Evolutionary conservation across 2,888 invertebrate genomes (phyloP).

Genomic region (Eupsilia transversa): DNA sequence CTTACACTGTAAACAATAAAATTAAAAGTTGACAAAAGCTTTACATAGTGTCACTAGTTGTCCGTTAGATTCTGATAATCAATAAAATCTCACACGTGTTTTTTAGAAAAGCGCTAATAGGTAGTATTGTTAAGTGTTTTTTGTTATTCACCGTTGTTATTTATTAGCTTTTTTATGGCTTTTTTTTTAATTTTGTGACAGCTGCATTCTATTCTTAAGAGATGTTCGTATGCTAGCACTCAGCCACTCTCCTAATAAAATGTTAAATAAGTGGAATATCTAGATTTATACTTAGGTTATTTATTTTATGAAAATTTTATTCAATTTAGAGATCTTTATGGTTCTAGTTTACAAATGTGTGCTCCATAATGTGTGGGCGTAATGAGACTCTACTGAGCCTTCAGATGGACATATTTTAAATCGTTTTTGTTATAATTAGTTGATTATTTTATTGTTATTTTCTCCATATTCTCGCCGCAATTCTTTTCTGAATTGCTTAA

Average conservation of each 20-base stretch:
- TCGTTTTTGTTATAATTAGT: too few species aligned
- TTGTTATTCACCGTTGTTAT: constrained; percentile 51
- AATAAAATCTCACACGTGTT: constrained; percentile 38
- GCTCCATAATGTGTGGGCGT: background rate
- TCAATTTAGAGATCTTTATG: constrained; percentile 1
- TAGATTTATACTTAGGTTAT: constrained; percentile 5
- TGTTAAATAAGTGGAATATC: constrained; percentile 14
- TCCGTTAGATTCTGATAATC: constrained; percentile 41
- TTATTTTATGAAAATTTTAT: constrained; percentile 17
- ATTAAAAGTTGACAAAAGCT: constrained; percentile 3
- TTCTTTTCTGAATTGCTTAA: too few species aligned
- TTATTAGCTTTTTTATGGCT: constrained; percentile 25
- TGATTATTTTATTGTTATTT: too few species aligned
- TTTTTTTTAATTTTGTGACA: constrained; percentile 27
- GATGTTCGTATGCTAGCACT: constrained; percentile 9
- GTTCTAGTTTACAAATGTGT: background rate
- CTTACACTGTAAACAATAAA: constrained; percentile 13
- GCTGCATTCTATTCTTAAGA: constrained; percentile 35
- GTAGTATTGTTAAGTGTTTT: constrained; percentile 34
- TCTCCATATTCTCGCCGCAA: too few species aligned
- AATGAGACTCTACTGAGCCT: background rate
- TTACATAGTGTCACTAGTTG: background rate
- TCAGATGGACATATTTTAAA: background rate
- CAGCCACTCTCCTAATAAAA: constrained; percentile 24
- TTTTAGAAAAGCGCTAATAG: constrained; percentile 28